A percentile compares a stretch with the other conserved stretches of the same genome.
These are phyloP conservation scores for Anoplolepis gracilipes DNA, from an alignment of 1,140 invertebrate genomes.

Conservation along the genomic window DNA sequence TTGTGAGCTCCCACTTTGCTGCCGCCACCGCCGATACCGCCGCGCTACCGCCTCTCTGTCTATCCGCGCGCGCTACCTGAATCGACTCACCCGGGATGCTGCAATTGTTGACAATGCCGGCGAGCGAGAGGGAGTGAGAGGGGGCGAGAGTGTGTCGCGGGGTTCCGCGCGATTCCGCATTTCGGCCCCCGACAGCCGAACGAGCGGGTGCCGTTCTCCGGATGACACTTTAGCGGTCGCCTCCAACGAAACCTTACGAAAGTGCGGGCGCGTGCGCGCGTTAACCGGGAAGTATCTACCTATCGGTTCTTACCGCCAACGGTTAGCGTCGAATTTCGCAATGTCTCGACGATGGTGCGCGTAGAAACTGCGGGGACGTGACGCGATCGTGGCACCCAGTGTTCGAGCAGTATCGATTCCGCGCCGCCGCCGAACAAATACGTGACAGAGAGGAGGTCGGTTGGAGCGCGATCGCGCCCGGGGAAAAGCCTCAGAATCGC, in stretches of 20 bases:
- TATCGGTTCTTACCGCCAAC: slow-evolving; percentile 19
- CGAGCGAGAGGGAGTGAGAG: slow-evolving; percentile 70
- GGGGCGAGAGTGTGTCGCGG: slow-evolving; percentile 55
- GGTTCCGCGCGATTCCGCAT: slow-evolving; percentile 74
- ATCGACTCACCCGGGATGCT: slow-evolving; percentile 80
- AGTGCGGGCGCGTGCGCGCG: slow-evolving; percentile 68
- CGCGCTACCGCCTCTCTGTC: slow-evolving; percentile 66
- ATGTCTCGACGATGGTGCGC: not conserved
- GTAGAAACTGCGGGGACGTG: not conserved
- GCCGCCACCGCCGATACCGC: slow-evolving; percentile 40
- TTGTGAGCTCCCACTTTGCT: slow-evolving; percentile 66
- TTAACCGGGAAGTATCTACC: slow-evolving; percentile 2
- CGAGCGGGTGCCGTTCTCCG: slow-evolving; percentile 68
- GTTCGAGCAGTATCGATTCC: not conserved
- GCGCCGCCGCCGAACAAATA: not conserved
- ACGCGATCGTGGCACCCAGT: slow-evolving; percentile 17
- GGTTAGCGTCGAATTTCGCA: slow-evolving; percentile 1
- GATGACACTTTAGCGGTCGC: not conserved
- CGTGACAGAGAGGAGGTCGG: not conserved
- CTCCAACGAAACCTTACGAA: slow-evolving; percentile 1
- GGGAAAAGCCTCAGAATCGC: not conserved
- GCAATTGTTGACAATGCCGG: slow-evolving; percentile 83
- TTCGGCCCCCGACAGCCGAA: slow-evolving; percentile 78
- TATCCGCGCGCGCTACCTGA: slow-evolving; percentile 73
- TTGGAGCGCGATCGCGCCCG: not conserved